phyloP scores from a whole-genome alignment of 1,140 invertebrate species.

The Achatina immaculata region DNA sequence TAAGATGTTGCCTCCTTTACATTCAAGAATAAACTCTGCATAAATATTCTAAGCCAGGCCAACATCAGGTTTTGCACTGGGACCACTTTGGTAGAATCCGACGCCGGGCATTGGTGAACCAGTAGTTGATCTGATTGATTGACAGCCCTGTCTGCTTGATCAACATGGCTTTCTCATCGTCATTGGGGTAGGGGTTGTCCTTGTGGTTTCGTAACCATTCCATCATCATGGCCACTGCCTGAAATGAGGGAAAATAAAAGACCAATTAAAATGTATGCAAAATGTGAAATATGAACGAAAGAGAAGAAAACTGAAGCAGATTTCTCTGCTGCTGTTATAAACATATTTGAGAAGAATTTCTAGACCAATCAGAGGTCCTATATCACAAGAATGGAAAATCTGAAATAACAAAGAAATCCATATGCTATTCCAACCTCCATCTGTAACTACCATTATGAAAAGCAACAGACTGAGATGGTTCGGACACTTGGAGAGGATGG shows the following conservation, averaged over 20 bases:
- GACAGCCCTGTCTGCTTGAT: conserved; percentile 71
- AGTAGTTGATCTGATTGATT: conserved; percentile 83
- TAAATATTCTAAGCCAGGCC: background rate
- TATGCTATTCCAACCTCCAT: too few relatives aligned
- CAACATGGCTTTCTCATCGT: conserved; percentile 71
- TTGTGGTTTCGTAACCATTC: conserved; percentile 72
- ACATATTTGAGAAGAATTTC: too few relatives aligned
- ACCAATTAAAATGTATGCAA: background rate
- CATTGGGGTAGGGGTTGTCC: conserved; percentile 72
- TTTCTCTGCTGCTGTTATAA: too few relatives aligned
- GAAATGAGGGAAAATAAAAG: background rate
- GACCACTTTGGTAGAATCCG: conserved; percentile 69
- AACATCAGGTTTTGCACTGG: conserved; percentile 47
- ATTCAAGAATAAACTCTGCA: too few relatives aligned
- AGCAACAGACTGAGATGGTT: too few relatives aligned
- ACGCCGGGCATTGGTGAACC: conserved; percentile 93
- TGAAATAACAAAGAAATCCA: too few relatives aligned
- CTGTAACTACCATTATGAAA: too few relatives aligned
- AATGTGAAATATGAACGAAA: background rate
- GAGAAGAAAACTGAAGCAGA: background rate
- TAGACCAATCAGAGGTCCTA: too few relatives aligned
- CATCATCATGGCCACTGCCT: conserved; percentile 70
- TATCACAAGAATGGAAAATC: too few relatives aligned
- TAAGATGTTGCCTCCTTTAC: too few relatives aligned
- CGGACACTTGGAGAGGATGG: too few relatives aligned